Evolutionary conservation across 2,797 vertebrate species (phyloP).

Genomic region (Myotis planiceps): DNA sequence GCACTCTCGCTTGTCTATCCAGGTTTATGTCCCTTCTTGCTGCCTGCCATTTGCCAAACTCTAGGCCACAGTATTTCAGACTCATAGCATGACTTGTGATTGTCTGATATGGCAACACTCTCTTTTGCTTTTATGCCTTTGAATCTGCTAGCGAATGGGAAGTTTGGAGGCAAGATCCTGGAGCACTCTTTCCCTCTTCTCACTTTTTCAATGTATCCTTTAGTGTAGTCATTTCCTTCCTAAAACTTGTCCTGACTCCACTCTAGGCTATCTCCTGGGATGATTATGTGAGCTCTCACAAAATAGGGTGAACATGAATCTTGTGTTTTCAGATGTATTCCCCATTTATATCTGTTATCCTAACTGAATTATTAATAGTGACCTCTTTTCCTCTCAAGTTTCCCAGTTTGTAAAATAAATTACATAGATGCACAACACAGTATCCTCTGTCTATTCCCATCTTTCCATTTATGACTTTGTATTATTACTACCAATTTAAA

Average conservation of each 20-base stretch:
- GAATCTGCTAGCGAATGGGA: background rate
- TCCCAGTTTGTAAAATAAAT: background rate
- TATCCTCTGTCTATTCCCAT: background rate
- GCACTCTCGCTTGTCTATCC: background rate
- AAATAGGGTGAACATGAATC: background rate
- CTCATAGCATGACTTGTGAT: no score
- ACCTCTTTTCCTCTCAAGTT: background rate
- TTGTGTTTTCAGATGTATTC: background rate
- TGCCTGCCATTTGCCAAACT: background rate
- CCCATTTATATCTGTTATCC: background rate
- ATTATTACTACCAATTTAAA: background rate
- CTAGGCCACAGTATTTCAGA: rapidly evolving
- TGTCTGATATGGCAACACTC: background rate
- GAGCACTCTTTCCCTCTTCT: no score
- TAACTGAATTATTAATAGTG: background rate
- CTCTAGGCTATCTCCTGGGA: background rate
- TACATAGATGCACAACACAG: background rate
- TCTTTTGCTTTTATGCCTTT: background rate
- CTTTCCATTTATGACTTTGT: background rate
- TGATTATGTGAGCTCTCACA: background rate
- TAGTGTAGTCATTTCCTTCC: background rate
- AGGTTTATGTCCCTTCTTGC: background rate
- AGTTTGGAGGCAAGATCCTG: background rate
- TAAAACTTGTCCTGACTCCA: background rate
- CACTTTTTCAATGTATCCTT: background rate